These are phyloP conservation scores for Drosophila trapezifrons DNA, from an alignment of 1,140 invertebrate species.

Conservation along the genomic window DNA sequence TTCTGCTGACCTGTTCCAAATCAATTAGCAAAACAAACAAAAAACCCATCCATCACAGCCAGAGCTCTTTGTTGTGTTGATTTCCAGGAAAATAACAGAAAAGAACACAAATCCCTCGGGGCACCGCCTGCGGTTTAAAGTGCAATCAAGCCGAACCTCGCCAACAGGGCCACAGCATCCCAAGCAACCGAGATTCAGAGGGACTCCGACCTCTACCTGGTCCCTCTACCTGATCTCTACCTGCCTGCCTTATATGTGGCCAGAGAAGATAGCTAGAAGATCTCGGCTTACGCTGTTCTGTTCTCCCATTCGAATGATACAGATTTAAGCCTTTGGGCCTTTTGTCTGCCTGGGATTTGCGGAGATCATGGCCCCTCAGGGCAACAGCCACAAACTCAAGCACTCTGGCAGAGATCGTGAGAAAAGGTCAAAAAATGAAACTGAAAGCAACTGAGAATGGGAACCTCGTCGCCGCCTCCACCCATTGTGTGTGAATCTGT, in stretches of 20 bases:
- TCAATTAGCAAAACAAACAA: slow-evolving; percentile 76
- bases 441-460: slow-evolving; percentile 7
- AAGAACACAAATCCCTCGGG: slow-evolving; percentile 9
- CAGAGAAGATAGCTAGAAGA: background rate
- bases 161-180: slow-evolving; percentile 57
- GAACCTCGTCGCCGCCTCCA: background rate
- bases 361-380: slow-evolving; percentile 4
- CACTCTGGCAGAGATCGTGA: no score
- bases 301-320: slow-evolving; percentile 67
- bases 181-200: slow-evolving; percentile 25
- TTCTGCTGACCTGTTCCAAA: slow-evolving; percentile 74
- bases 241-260: slow-evolving; percentile 1
- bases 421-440: slow-evolving; percentile 33
- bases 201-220: slow-evolving; percentile 2
- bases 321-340: slow-evolving; percentile 71
- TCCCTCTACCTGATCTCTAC: slow-evolving; percentile 5
- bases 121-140: slow-evolving; percentile 57
- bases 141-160: slow-evolving; percentile 66
- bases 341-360: slow-evolving; percentile 35
- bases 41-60: slow-evolving; percentile 39
- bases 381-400: slow-evolving; percentile 4
- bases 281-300: slow-evolving; percentile 34
- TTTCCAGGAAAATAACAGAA: slow-evolving; percentile 31
- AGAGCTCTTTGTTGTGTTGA: slow-evolving; percentile 31
- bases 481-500: slow-evolving; percentile 8